phyloP scores from a whole-genome alignment of 2,113 vertebrate species.

The Scophthalmus maximus region DNA sequence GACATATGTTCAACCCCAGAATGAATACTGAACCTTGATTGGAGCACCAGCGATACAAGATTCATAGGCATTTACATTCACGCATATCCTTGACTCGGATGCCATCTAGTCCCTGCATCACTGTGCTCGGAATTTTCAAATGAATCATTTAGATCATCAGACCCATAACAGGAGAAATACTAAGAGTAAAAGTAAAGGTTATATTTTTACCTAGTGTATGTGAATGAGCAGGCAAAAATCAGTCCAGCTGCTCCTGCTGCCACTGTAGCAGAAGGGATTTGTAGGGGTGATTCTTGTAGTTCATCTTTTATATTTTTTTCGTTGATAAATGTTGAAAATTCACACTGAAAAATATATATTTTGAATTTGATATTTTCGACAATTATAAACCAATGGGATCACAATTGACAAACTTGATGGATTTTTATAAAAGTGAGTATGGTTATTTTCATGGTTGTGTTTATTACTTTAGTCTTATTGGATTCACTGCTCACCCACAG shows the following conservation, averaged over 20 bases:
- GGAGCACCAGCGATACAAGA: not conserved
- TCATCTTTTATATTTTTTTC: no score
- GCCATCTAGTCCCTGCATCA: slow-evolving; percentile 9
- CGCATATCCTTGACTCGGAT: slow-evolving; percentile 6
- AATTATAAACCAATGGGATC: no score
- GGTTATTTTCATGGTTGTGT: not conserved
- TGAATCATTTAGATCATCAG: not conserved
- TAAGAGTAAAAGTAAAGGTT: not conserved
- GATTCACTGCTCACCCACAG: slow-evolving; percentile 5
- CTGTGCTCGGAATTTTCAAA: slow-evolving; percentile 6
- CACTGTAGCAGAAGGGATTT: no score
- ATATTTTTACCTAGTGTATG: no score
- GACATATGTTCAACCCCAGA: slow-evolving; percentile 21
- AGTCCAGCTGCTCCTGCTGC: no score
- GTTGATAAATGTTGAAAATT: no score
- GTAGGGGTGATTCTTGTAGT: no score
- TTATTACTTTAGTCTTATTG: not conserved
- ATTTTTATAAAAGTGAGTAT: not conserved
- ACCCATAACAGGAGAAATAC: not conserved
- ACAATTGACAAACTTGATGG: not conserved
- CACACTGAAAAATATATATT: no score
- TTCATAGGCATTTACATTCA: slow-evolving; percentile 18
- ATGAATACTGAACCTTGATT: slow-evolving; percentile 16
- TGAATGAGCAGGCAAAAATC: no score
- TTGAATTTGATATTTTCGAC: no score